Percentiles rank a stretch among this genome's conserved stretches.
Conservation (phyloP, 2,888 invertebrate species). For the Pyrochroa serraticornis region DNA sequence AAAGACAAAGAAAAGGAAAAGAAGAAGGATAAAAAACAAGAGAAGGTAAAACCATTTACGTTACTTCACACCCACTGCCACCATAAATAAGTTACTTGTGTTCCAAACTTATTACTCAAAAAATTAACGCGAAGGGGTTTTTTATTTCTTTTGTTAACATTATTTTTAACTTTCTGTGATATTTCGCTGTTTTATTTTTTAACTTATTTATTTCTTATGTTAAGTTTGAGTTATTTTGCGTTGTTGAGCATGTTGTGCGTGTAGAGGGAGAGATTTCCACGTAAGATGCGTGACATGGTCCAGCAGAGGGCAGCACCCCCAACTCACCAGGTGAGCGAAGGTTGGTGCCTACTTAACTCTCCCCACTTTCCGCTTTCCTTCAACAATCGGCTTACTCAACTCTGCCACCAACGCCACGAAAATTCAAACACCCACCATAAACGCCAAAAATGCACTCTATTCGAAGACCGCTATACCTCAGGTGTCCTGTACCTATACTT, state of each 20-base stretch:
- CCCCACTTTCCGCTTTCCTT: slow-evolving; percentile 6
- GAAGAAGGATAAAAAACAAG: slow-evolving; percentile 58
- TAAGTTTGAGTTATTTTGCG: slow-evolving; percentile 45
- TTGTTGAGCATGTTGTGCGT: slow-evolving; percentile 57
- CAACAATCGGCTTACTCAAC: slow-evolving; percentile 11
- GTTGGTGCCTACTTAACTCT: slow-evolving; percentile 28
- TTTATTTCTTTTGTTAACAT: slow-evolving; percentile 64
- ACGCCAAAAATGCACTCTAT: too few species aligned
- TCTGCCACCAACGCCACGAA: slow-evolving; percentile 4
- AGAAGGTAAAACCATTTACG: slow-evolving; percentile 54
- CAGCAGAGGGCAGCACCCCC: slow-evolving; percentile 52
- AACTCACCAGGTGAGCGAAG: slow-evolving; percentile 51
- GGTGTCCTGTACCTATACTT: too few species aligned
- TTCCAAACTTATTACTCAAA: slow-evolving; percentile 14
- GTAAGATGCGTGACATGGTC: slow-evolving; percentile 82
- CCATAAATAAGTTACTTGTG: slow-evolving; percentile 14
- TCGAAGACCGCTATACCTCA: too few species aligned
- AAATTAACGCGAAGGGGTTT: slow-evolving; percentile 35
- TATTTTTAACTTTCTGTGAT: slow-evolving; percentile 50
- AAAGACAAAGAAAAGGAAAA: slow-evolving; percentile 58
- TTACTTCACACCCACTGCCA: slow-evolving; percentile 1
- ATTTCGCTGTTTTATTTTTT: slow-evolving; percentile 42
- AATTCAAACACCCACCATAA: neutral
- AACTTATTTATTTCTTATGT: slow-evolving; percentile 36
- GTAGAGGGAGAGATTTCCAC: slow-evolving; percentile 78